These are phyloP conservation scores for Tachystola acroxantha DNA, from an alignment of 2,888 invertebrate species.

Conservation along the genomic window DNA sequence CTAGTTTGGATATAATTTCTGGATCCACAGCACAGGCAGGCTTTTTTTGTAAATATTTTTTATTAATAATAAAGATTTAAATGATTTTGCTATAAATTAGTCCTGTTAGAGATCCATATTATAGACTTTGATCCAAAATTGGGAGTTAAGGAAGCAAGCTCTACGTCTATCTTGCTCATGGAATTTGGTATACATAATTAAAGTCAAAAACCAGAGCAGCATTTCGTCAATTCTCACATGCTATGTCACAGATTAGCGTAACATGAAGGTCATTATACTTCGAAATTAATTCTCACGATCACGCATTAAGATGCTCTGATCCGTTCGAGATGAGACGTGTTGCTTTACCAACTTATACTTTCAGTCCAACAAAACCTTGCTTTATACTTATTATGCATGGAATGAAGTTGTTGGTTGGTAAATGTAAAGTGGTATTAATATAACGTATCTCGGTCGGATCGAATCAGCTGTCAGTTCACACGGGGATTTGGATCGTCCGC, in stretches of 20 bases:
- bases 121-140: too few relatives aligned
- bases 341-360: conserved; percentile 28
- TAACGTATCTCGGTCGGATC: conserved; percentile 45
- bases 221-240: conserved; percentile 36
- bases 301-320: conserved; percentile 55
- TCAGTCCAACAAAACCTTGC: conserved; percentile 3
- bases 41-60: too few relatives aligned
- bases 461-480: conserved; percentile 68
- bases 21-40: too few relatives aligned
- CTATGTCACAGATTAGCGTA: conserved; percentile 48
- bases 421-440: conserved; percentile 21
- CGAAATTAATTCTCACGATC: conserved; percentile 69
- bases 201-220: too few relatives aligned
- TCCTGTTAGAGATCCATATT: too few relatives aligned
- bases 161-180: too few relatives aligned
- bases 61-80: too few relatives aligned
- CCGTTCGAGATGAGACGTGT: conserved; percentile 51
- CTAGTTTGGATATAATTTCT: too few relatives aligned
- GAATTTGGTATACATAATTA: too few relatives aligned
- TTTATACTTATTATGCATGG: neutral
- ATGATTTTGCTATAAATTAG: too few relatives aligned
- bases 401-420: neutral
- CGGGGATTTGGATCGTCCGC: conserved; percentile 50
- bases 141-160: too few relatives aligned
- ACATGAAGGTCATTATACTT: conserved; percentile 58